Evolutionary conservation across 1,140 invertebrate species (phyloP).

Genomic region (Holotrichia oblita): DNA sequence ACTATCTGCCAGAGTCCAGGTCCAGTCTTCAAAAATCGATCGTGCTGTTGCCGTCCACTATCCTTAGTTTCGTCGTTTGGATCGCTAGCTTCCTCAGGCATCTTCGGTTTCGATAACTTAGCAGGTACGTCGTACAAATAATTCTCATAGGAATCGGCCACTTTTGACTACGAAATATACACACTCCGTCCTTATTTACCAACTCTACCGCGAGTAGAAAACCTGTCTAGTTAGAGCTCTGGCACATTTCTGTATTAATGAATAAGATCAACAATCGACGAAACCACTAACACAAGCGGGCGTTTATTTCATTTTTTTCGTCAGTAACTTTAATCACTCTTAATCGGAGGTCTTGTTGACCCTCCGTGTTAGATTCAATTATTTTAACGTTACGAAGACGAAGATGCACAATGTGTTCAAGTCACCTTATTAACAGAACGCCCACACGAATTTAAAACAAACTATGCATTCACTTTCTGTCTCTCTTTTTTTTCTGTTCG

Average conservation of each 20-base stretch:
- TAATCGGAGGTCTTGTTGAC: not conserved
- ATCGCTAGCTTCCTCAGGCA: not conserved
- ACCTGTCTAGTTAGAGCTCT: not conserved
- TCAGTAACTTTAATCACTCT: not conserved
- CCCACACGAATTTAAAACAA: not conserved
- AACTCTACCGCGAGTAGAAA: not conserved
- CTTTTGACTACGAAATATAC: not conserved
- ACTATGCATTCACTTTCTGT: too few species aligned
- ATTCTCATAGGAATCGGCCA: not conserved
- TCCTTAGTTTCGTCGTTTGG: not conserved
- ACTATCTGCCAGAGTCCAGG: slow-evolving; percentile 38
- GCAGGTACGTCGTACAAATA: not conserved
- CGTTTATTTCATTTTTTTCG: too few species aligned
- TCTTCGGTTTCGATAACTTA: not conserved
- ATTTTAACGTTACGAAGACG: not conserved
- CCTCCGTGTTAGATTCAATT: not conserved
- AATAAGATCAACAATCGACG: too few species aligned
- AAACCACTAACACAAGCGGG: too few species aligned
- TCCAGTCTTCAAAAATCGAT: not conserved
- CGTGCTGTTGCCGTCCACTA: not conserved
- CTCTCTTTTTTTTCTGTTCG: too few species aligned
- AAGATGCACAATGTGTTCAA: not conserved
- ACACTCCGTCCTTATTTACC: not conserved
- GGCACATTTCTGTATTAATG: not conserved
- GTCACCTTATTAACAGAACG: not conserved